phyloP scores from a whole-genome alignment of 2,888 invertebrate species.

The Ennomos erosarius region DNA sequence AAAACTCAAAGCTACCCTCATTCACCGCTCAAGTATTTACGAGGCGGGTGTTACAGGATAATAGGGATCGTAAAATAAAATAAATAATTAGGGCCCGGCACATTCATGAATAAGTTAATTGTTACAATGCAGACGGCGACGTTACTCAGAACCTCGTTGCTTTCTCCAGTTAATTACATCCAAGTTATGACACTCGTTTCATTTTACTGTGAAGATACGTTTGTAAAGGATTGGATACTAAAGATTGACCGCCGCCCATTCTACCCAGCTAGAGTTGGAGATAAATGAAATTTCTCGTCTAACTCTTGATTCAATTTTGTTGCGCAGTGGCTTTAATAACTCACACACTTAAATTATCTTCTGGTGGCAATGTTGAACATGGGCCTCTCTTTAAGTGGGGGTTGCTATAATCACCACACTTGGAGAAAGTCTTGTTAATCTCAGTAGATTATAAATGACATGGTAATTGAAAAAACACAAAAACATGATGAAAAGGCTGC shows the following conservation, averaged over 20 bases:
- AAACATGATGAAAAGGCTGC: no score
- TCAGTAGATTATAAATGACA: no score
- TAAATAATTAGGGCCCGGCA: slow-evolving; percentile 78
- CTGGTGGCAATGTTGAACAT: no score
- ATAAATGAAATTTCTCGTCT: slow-evolving; percentile 36
- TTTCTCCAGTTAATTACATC: slow-evolving; percentile 37
- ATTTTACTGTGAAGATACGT: slow-evolving; percentile 44
- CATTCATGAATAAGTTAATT: slow-evolving; percentile 81
- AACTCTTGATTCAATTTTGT: slow-evolving; percentile 24
- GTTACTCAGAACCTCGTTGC: slow-evolving; percentile 37
- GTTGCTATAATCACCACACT: no score
- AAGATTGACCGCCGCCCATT: slow-evolving; percentile 39
- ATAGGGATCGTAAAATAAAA: slow-evolving; percentile 81
- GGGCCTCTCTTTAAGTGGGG: no score
- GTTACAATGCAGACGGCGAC: slow-evolving; percentile 62
- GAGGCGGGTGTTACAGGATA: slow-evolving; percentile 72
- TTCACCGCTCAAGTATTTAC: slow-evolving; percentile 73
- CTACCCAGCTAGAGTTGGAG: slow-evolving; percentile 10
- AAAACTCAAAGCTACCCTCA: slow-evolving; percentile 59
- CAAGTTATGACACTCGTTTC: slow-evolving; percentile 42
- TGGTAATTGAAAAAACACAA: no score
- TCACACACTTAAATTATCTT: no score
- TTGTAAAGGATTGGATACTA: slow-evolving; percentile 44
- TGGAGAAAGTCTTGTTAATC: no score
- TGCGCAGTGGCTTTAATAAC: slow-evolving; percentile 3